These are phyloP conservation scores for Coccyzus lansbergi DNA, from an alignment of 2,797 vertebrate genomes.

Conservation along the genomic window DNA sequence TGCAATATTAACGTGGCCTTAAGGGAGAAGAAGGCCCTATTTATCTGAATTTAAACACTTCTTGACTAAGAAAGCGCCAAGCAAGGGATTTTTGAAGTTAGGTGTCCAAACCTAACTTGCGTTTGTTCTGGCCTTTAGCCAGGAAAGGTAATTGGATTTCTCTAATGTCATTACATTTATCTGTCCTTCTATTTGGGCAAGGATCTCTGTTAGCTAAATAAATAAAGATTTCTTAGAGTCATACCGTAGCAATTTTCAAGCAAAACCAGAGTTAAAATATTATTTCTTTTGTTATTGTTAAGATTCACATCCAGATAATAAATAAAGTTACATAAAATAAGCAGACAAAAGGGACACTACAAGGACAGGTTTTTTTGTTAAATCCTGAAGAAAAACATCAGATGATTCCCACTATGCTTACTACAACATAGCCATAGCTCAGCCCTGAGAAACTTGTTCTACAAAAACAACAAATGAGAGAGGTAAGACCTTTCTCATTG, in stretches of 20 bases:
- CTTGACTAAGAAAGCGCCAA: slow-evolving; percentile 26
- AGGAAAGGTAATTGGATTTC: slow-evolving; percentile 53
- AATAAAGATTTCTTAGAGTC: slow-evolving; percentile 5
- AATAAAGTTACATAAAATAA: background rate
- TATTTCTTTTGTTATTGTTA: background rate
- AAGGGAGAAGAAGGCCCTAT: background rate
- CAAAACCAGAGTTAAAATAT: background rate
- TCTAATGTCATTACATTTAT: slow-evolving; percentile 47
- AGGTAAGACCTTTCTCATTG: background rate
- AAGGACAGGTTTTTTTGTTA: background rate
- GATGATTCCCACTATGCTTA: background rate
- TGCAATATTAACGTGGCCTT: background rate
- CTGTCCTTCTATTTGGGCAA: background rate
- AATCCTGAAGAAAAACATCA: background rate
- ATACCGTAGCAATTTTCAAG: background rate
- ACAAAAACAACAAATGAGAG: background rate
- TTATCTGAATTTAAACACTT: slow-evolving; percentile 37
- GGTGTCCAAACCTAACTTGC: slow-evolving; percentile 16
- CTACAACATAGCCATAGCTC: background rate
- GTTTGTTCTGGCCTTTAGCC: background rate
- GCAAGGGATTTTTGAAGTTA: slow-evolving; percentile 9
- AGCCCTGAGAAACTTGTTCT: background rate
- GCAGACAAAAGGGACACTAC: background rate
- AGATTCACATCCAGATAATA: background rate
- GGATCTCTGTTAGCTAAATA: slow-evolving; percentile 9